Evolutionary conservation across 2,888 invertebrate genomes (phyloP), one percentile per base, ranked within the genome.

Genomic region (Trissolcus japonicus): DNA sequence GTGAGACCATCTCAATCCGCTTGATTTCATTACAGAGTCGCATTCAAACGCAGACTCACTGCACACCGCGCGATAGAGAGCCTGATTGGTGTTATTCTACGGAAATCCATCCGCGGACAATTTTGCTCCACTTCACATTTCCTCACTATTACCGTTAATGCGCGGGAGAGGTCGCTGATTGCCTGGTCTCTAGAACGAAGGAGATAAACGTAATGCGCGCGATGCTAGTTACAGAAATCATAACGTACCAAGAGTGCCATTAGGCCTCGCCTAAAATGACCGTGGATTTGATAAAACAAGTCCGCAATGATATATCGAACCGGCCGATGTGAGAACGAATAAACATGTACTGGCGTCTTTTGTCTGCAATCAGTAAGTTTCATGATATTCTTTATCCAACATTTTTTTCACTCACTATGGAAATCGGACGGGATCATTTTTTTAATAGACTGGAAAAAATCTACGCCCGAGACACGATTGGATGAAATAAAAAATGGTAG

Each of bases 111-210:
- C 53, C 51, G 62, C 25, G 25, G 63, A 76, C 51, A 56, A 57
- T 62, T 61, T 59, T 40, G 66, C 76, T 41, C 43, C 65, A 69
- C 63, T 63, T 56, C 80, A 59, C 56, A 81, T 84, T 82, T 84
- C 83, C 80, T 74, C 68, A 80, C 83, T 78, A 86, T 86, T 86
- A 86, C 82, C 82, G 86, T 85, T 86, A 85, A 86, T 85, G 81
- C 82, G 83, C 80, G 83, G 82, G 67, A 66, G 71, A 62, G 59
- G 74, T 59, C 65, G 67, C 80, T 84, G 84, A 86, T 86, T 84
- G 82, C 83, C 59, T 74, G 68, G 53, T n/a, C 76, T 63, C 69
- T 66, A 62, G 54, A 65, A 76, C 66, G 50, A 59, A 57, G n/a
- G 25, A 63, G 62, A 61, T 74, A 75, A 75, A 75, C 59, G 59